Conservation (phyloP, 2,797 vertebrate genomes). For the Steatocranus sp. region DNA sequence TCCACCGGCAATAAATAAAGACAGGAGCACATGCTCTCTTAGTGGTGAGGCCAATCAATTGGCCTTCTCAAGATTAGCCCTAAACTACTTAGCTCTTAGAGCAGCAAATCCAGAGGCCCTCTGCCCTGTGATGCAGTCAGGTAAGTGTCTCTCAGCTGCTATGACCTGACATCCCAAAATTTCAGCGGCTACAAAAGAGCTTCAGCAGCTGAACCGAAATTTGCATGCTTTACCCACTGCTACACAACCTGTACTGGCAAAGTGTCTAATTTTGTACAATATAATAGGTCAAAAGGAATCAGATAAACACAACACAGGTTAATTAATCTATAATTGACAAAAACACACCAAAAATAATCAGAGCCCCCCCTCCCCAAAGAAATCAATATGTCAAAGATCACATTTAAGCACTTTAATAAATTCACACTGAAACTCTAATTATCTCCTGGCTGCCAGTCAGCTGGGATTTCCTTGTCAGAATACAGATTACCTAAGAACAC, state of each 20-base stretch:
- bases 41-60: constrained; percentile 78
- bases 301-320: not conserved
- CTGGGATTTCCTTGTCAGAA: constrained; percentile 29
- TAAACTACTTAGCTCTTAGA: constrained; percentile 82
- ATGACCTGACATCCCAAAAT: not conserved
- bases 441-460: not conserved
- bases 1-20: constrained; percentile 78
- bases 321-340: not conserved
- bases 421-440: constrained; percentile 1
- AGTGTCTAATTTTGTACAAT: not conserved
- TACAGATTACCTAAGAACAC: constrained; percentile 36
- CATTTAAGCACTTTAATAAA: not conserved
- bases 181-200: not conserved
- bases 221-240: not conserved
- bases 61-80: constrained; percentile 82
- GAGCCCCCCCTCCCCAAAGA: not conserved
- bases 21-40: constrained; percentile 82
- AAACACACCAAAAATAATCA: not conserved
- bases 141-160: constrained; percentile 1
- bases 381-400: constrained; percentile 8
- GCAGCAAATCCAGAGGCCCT: constrained; percentile 63
- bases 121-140: constrained; percentile 36
- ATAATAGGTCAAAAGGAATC: not conserved
- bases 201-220: not conserved
- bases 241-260: not conserved